Conservation (phyloP, 1,140 invertebrate species). For the Pristionchus pacificus region DNA sequence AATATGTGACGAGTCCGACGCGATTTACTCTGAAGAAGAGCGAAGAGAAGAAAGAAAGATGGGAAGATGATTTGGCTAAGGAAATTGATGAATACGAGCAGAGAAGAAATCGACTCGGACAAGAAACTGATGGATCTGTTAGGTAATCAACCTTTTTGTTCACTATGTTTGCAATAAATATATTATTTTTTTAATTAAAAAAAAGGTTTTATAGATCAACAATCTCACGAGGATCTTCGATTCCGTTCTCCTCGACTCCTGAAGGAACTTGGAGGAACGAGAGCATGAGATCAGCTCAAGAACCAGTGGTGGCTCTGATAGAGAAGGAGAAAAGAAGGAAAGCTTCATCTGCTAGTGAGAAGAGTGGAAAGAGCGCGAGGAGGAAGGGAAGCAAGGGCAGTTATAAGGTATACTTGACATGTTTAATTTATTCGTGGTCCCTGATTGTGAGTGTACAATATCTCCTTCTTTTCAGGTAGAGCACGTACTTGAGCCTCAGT, state of each 20-base stretch:
- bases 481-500: not conserved
- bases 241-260: too few relatives aligned
- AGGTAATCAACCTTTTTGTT: too few relatives aligned
- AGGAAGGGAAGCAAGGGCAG: not conserved
- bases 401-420: too few relatives aligned
- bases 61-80: not conserved
- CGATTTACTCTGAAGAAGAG: not conserved
- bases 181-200: too few relatives aligned
- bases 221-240: too few relatives aligned
- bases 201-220: too few relatives aligned
- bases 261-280: too few relatives aligned
- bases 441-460: too few relatives aligned
- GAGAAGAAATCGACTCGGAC: not conserved
- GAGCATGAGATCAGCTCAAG: not conserved
- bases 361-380: not conserved
- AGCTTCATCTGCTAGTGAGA: not conserved
- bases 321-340: not conserved
- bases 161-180: too few relatives aligned
- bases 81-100: not conserved
- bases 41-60: not conserved
- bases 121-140: too few relatives aligned
- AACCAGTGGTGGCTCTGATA: not conserved
- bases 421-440: too few relatives aligned
- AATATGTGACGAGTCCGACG: not conserved
- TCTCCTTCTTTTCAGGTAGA: too few relatives aligned